These are phyloP conservation scores for Chloropsis cyanopogon DNA, from an alignment of 2,113 vertebrate genomes.

Conservation along the genomic window DNA sequence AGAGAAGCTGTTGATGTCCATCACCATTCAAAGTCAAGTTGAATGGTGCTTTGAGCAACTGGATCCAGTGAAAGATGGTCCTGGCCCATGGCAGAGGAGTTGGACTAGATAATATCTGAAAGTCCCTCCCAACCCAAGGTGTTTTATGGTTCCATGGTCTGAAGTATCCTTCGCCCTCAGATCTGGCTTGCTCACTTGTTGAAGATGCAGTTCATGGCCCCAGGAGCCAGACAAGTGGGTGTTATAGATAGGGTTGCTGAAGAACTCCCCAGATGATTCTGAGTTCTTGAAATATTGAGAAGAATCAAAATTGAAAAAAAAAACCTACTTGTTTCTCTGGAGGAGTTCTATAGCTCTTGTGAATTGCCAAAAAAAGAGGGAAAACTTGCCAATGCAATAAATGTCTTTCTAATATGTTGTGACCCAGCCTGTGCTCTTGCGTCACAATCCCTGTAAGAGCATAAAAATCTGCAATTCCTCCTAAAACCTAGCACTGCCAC, in stretches of 20 bases:
- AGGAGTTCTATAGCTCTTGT: neutral
- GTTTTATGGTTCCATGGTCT: neutral
- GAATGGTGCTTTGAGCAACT: neutral
- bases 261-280: neutral
- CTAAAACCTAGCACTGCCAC: neutral
- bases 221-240: neutral
- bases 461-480: neutral
- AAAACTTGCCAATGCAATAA: slow-evolving; percentile 36
- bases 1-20: neutral
- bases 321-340: neutral
- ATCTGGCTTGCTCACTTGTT: neutral
- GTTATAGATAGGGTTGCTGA: neutral
- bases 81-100: neutral
- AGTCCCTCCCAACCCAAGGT: neutral
- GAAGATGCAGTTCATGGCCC: neutral
- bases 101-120: neutral
- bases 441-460: neutral
- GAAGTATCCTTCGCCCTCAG: neutral
- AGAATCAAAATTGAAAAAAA: neutral
- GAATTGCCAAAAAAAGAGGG: neutral
- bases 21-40: neutral
- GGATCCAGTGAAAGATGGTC: neutral
- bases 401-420: neutral
- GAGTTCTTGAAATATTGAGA: neutral
- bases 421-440: neutral